Evolutionary conservation across 2,113 vertebrate species (phyloP).

Genomic region (Marmota monax): DNA sequence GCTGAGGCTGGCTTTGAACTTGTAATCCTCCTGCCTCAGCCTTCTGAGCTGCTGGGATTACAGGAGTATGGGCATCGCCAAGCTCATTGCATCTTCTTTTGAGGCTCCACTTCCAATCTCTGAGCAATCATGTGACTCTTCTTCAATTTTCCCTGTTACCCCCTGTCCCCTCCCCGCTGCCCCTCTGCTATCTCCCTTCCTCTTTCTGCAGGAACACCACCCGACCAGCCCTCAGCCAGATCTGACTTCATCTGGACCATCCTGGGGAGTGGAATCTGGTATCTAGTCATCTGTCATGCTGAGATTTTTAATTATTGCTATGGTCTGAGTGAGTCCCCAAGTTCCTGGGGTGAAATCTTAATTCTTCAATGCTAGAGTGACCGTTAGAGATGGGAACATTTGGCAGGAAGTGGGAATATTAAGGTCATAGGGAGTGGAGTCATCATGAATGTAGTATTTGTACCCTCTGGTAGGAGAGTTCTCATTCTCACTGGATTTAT

Average conservation of each 20-base stretch:
- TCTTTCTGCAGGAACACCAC: background rate
- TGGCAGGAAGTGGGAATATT: background rate
- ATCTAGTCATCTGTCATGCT: background rate
- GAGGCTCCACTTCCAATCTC: background rate
- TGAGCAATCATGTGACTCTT: background rate
- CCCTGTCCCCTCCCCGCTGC: too few relatives aligned
- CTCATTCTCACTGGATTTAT: too few relatives aligned
- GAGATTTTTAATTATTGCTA: background rate
- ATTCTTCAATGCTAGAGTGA: background rate
- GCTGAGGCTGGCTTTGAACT: too few relatives aligned
- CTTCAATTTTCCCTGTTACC: too few relatives aligned
- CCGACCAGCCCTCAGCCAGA: background rate
- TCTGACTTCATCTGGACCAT: background rate
- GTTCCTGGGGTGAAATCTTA: background rate
- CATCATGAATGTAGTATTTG: background rate
- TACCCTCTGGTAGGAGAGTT: background rate
- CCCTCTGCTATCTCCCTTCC: too few relatives aligned
- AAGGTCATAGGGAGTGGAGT: too few relatives aligned
- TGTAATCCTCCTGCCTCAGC: too few relatives aligned
- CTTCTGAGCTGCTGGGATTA: too few relatives aligned
- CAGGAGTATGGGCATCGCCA: too few relatives aligned
- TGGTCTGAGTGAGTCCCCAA: background rate
- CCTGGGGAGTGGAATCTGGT: background rate
- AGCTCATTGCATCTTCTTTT: too few relatives aligned
- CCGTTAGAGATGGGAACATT: background rate